Conservation (phyloP, 1,140 invertebrate genomes). For the Phenacoccus solenopsis region DNA sequence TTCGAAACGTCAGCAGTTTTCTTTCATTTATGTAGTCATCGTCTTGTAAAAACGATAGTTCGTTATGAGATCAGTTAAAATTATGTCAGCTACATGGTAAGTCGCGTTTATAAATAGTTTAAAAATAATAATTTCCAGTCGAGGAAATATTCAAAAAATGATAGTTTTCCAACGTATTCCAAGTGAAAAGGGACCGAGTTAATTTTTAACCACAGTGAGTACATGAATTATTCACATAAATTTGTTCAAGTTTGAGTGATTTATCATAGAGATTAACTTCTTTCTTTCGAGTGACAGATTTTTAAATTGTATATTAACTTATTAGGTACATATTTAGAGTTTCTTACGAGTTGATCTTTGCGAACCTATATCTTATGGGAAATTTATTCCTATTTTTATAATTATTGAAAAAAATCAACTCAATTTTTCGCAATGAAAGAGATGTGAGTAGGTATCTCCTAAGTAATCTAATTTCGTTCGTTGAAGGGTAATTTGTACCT, state of each 20-base stretch:
- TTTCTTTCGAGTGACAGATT: no score
- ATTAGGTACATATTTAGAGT: no score
- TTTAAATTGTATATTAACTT: no score
- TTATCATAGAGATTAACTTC: background rate
- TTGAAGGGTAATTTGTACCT: no score
- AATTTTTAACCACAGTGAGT: background rate
- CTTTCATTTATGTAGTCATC: slow-evolving; percentile 11
- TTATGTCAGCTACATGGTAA: slow-evolving; percentile 9
- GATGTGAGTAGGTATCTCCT: no score
- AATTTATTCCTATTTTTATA: no score
- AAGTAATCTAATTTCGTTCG: no score
- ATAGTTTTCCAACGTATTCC: background rate
- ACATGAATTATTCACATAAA: background rate
- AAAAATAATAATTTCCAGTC: background rate
- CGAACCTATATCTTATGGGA: no score
- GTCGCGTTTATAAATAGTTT: background rate
- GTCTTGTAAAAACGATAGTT: slow-evolving; percentile 1
- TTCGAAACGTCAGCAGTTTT: slow-evolving; percentile 14
- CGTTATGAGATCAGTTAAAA: slow-evolving; percentile 9
- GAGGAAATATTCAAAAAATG: background rate
- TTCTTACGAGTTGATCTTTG: no score
- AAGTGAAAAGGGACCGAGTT: background rate
- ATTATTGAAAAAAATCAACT: no score
- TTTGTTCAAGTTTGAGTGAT: background rate
- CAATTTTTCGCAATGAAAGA: no score